A percentile compares a stretch with the other conserved stretches of the same genome.
These are phyloP conservation scores for Oryzias javanicus DNA, from an alignment of 2,113 vertebrate species.

Conservation along the genomic window DNA sequence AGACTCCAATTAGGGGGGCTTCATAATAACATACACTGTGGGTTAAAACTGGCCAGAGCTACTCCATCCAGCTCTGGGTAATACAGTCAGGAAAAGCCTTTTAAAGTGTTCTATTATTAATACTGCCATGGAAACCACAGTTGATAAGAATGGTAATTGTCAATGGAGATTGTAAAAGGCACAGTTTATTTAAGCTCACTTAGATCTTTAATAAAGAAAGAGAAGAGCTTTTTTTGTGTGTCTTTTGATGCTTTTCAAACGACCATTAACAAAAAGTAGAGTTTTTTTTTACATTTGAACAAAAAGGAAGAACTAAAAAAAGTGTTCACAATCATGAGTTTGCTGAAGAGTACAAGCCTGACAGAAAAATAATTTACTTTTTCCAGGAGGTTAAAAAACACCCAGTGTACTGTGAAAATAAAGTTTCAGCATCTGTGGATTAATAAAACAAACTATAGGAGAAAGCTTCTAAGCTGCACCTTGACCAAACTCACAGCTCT, in stretches of 20 bases:
- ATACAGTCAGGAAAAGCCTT: constrained; percentile 27
- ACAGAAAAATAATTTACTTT: background rate
- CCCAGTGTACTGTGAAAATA: constrained; percentile 16
- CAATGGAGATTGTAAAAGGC: constrained; percentile 1
- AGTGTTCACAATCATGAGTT: no score
- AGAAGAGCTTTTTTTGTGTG: no score
- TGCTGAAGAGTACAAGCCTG: no score
- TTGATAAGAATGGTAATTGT: constrained; percentile 27
- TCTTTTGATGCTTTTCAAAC: no score
- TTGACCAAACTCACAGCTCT: constrained; percentile 15
- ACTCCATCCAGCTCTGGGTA: constrained; percentile 27
- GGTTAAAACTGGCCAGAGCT: constrained; percentile 42
- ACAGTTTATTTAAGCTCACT: constrained; percentile 21
- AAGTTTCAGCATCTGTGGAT: constrained; percentile 19
- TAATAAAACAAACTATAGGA: constrained; percentile 2
- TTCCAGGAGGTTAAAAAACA: constrained; percentile 12
- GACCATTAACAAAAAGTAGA: no score
- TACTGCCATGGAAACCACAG: constrained; percentile 4
- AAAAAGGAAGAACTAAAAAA: no score
- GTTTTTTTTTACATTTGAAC: no score
- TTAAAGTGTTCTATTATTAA: constrained; percentile 14
- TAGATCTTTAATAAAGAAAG: no score
- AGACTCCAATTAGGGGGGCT: constrained; percentile 69
- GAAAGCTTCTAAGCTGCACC: background rate
- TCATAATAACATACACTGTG: constrained; percentile 51